Conservation (phyloP, 1,140 invertebrate species). For the Aleiodes sp. region DNA sequence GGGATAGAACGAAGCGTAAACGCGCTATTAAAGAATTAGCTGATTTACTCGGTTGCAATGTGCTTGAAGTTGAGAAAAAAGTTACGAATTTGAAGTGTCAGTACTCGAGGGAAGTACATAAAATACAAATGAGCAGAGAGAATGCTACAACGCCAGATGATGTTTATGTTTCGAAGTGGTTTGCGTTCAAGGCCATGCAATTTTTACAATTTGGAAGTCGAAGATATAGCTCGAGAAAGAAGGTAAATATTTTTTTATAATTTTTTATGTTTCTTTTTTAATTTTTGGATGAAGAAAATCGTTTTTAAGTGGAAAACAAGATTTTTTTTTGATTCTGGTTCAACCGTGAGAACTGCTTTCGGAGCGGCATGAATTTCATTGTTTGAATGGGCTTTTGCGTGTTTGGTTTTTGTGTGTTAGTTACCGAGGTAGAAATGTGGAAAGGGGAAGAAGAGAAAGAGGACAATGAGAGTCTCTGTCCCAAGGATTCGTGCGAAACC, state of each 20-base stretch:
- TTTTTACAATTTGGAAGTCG: constrained; percentile 50
- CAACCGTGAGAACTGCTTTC: constrained; percentile 6
- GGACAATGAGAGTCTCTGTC: constrained; percentile 8
- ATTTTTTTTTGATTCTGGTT: neutral
- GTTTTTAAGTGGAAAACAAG: too few species aligned
- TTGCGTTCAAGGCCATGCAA: constrained; percentile 52
- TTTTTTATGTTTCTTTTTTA: neutral
- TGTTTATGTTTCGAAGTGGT: constrained; percentile 53
- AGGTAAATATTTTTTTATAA: constrained; percentile 36
- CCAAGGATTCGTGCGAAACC: constrained; percentile 13
- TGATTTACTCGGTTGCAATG: constrained; percentile 62
- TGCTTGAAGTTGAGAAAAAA: constrained; percentile 65
- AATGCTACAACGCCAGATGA: constrained; percentile 43
- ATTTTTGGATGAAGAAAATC: too few species aligned
- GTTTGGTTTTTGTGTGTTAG: neutral
- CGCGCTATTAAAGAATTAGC: constrained; percentile 64
- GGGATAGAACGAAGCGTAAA: constrained; percentile 62
- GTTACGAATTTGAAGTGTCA: constrained; percentile 66
- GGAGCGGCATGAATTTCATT: neutral
- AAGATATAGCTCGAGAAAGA: constrained; percentile 48
- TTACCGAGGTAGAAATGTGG: neutral
- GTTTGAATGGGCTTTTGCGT: neutral
- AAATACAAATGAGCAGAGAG: constrained; percentile 51
- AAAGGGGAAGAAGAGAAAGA: neutral
- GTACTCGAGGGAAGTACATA: constrained; percentile 65